phyloP scores from a whole-genome alignment of 2,797 vertebrate species.

The Brotula barbata region DNA sequence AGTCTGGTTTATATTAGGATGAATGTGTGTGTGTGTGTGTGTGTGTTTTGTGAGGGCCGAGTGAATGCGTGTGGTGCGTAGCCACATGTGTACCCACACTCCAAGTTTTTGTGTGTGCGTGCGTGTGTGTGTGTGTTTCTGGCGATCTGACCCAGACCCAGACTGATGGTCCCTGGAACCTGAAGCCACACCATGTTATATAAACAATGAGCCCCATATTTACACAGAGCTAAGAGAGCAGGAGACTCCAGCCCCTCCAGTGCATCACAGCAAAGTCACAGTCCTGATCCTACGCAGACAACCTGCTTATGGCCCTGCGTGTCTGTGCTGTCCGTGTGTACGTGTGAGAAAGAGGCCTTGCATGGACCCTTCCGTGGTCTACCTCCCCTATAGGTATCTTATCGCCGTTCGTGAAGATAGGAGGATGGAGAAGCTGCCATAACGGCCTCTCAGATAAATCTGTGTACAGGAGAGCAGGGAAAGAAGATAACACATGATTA shows the following conservation, averaged over 20 bases:
- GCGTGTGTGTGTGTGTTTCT: constrained; percentile 56
- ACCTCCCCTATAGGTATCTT: constrained; percentile 58
- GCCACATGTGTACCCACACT: constrained; percentile 41
- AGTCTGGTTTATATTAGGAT: constrained; percentile 78
- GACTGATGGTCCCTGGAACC: constrained; percentile 76
- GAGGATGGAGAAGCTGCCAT: constrained; percentile 52
- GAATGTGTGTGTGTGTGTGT: constrained; percentile 44
- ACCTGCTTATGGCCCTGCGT: constrained; percentile 74
- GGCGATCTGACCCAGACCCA: constrained; percentile 72
- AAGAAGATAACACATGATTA: constrained; percentile 60
- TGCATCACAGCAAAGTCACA: constrained; percentile 61
- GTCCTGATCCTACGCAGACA: constrained; percentile 68
- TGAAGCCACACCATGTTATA: constrained; percentile 71
- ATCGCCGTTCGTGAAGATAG: constrained; percentile 57
- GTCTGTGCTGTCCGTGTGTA: constrained; percentile 1
- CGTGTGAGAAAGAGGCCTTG: constrained; percentile 28
- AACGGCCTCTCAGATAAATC: constrained; percentile 58
- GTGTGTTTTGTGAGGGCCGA: constrained; percentile 4
- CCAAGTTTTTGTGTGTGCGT: constrained; percentile 16
- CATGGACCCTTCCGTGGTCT: constrained; percentile 38
- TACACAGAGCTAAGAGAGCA: constrained; percentile 76
- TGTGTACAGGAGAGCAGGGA: constrained; percentile 50
- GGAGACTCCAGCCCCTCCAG: constrained; percentile 67
- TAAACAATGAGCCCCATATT: constrained; percentile 77
- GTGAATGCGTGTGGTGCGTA: constrained; percentile 39